These are phyloP conservation scores for Rana temporaria DNA, from an alignment of 2,113 vertebrate species.

Conservation along the genomic window DNA sequence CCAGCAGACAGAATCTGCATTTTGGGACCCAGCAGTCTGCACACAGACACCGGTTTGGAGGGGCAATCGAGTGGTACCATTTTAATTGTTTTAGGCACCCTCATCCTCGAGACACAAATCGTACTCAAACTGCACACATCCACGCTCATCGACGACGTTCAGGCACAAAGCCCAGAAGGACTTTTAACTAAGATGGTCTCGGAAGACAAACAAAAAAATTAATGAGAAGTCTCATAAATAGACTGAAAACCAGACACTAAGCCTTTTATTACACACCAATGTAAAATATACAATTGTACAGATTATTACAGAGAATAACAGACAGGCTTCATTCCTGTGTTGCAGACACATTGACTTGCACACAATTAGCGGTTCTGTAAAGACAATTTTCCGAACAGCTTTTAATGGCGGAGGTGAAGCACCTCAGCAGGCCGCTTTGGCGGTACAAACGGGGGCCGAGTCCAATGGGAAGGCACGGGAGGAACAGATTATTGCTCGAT, in stretches of 20 bases:
- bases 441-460: not conserved
- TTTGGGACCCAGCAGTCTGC: too few species aligned
- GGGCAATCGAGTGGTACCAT: too few species aligned
- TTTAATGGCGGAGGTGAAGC: not conserved
- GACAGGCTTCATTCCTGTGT: constrained; percentile 8
- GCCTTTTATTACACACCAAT: constrained; percentile 45
- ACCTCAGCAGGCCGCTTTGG: not conserved
- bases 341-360: constrained; percentile 11
- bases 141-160: too few species aligned
- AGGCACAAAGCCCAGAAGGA: too few species aligned
- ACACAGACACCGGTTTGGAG: too few species aligned
- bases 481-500: constrained; percentile 46
- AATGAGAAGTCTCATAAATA: not conserved
- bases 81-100: too few species aligned
- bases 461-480: constrained; percentile 38
- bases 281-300: constrained; percentile 48
- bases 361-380: not conserved
- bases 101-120: too few species aligned
- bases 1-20: too few species aligned
- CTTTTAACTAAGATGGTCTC: not conserved
- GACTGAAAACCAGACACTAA: constrained; percentile 24
- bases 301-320: constrained; percentile 32
- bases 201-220: not conserved
- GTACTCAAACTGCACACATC: too few species aligned
- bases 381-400: not conserved